A percentile compares a stretch with the other conserved stretches of the same genome.
These are phyloP conservation scores for Dicyrtomina minuta DNA, from an alignment of 2,888 invertebrate species.

Conservation along the genomic window DNA sequence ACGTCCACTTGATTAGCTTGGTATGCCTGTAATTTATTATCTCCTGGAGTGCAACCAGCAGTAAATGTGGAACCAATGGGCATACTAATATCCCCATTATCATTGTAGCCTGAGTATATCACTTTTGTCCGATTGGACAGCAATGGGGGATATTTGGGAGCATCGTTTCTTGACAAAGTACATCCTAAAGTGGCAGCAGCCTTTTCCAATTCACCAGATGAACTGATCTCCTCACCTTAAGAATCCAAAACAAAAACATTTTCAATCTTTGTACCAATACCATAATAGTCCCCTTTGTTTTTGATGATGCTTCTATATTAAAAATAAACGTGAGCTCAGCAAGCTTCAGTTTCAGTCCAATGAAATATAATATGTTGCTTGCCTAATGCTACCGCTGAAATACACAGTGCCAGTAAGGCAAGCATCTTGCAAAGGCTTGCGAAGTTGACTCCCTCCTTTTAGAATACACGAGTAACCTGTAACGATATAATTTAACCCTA, in stretches of 20 bases:
- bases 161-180: neutral
- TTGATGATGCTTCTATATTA: no score
- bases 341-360: no score
- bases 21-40: neutral
- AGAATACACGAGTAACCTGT: no score
- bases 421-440: neutral
- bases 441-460: no score
- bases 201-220: neutral
- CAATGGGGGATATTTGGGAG: constrained; percentile 10
- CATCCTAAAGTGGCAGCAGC: neutral
- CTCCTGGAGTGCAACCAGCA: constrained; percentile 12
- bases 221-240: neutral
- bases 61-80: neutral
- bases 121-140: neutral
- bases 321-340: no score
- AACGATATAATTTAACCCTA: no score
- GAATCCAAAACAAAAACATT: no score
- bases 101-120: neutral
- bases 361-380: no score
- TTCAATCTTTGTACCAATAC: no score
- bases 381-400: neutral
- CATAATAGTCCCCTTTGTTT: no score
- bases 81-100: constrained; percentile 8
- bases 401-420: neutral
- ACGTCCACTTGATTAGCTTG: constrained; percentile 4